A percentile compares a stretch with the other conserved stretches of the same genome.
Conservation (phyloP, 2,113 vertebrate species). For the Lepus americanus region DNA sequence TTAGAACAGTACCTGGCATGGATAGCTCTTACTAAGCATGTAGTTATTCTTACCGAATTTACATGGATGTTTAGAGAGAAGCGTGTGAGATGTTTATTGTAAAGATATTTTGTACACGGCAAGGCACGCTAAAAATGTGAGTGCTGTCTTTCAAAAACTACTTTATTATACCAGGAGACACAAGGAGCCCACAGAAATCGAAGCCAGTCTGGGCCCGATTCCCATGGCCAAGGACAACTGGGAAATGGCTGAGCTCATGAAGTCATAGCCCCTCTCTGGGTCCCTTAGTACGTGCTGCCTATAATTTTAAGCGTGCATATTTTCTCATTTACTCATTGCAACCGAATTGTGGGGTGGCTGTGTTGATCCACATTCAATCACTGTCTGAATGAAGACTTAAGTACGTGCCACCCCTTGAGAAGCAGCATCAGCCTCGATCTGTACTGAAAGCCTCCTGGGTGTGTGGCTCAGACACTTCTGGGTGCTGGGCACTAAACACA, state of each 20-base stretch:
- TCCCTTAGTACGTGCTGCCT: not conserved
- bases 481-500: not conserved
- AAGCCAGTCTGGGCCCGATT: not conserved
- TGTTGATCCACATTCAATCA: not conserved
- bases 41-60: not conserved
- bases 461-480: not conserved
- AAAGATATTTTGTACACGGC: not conserved
- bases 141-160: not conserved
- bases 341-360: not conserved
- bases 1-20: not conserved
- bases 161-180: not conserved
- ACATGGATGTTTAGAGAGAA: not conserved
- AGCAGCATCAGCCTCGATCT: not conserved
- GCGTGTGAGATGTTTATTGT: not conserved
- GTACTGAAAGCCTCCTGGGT: not conserved
- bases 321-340: constrained; percentile 11
- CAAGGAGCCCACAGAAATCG: not conserved
- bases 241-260: not conserved
- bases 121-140: not conserved
- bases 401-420: not conserved
- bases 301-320: not conserved
- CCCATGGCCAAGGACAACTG: not conserved
- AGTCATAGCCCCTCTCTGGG: not conserved
- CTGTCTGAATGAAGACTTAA: not conserved
- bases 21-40: not conserved